Percentiles rank a stretch among this genome's conserved stretches.
phyloP scores from a whole-genome alignment of 1,140 invertebrate genomes.

The Bombus soroeensis region DNA sequence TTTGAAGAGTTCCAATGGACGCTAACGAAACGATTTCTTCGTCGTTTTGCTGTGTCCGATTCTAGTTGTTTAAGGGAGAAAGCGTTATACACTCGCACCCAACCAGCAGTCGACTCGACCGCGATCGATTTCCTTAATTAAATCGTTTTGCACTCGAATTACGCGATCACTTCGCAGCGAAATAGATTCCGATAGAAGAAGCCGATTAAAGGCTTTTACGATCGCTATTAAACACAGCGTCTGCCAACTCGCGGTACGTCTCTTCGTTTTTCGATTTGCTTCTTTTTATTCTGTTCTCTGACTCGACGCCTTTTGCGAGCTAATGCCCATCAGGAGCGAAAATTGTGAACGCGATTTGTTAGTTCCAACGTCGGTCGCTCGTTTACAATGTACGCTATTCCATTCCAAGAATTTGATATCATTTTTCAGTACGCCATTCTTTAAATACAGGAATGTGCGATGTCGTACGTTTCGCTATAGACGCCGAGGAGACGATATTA shows the following conservation, averaged over 20 bases:
- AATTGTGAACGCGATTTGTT: not conserved
- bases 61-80: not conserved
- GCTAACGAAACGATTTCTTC: not conserved
- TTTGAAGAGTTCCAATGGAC: not conserved
- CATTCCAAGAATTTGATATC: too few relatives aligned
- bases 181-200: slow-evolving; percentile 23
- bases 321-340: not conserved
- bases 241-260: not conserved
- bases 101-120: not conserved
- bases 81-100: not conserved
- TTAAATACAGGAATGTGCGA: not conserved
- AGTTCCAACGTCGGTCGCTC: not conserved
- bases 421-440: not conserved
- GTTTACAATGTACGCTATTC: not conserved
- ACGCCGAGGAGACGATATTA: slow-evolving; percentile 7
- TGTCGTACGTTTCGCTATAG: slow-evolving; percentile 19
- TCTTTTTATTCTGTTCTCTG: not conserved
- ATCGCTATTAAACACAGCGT: slow-evolving; percentile 39
- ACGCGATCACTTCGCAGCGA: slow-evolving; percentile 20
- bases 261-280: not conserved
- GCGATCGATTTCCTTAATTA: slow-evolving; percentile 52
- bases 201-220: slow-evolving; percentile 49
- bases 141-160: slow-evolving; percentile 51
- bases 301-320: not conserved
- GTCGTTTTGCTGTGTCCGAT: not conserved